Base-by-base conservation (phyloP, 2,888 invertebrate species). In the Lapara coniferarum region DNA sequence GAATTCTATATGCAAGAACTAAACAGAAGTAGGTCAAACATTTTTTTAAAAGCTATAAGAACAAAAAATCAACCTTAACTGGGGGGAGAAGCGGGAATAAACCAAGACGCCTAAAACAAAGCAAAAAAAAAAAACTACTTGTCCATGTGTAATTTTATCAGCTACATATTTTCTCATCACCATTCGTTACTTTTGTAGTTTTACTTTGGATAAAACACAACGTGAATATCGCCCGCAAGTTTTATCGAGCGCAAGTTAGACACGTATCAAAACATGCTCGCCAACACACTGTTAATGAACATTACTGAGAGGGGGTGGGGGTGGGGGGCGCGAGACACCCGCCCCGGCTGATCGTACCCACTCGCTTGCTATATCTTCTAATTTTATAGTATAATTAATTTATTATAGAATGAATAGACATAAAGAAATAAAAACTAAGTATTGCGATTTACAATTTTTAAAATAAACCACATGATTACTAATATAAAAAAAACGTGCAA, bases 261-360 rank as follows among this genome's bases (percentile, higher is more conserved):
- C 85, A 90, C 88, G 85, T 81, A 83, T 82, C 85, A 90, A 89
- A 88, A 84, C 92, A 92, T 92, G 91, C 91, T 89, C 82, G 87
- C 86, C 88, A 83, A 83, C 90, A 91, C 88, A 89, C 88, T 73
- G 90, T 90, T 92, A 90, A 85, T 85, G 70, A 78, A 49, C 6
- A 69, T 69, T 66, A 68, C 69, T 71, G 78, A 77, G 75, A 77
- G 78, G 75, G 80, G n/a, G n/a, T n/a, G n/a, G n/a, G n/a, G n/a
- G n/a, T n/a, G n/a, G n/a, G 80, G 78, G 79, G 82, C 79, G 25
- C 25, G 25, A 25, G 68, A 70, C 75, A 76, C 78, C 46, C 46
- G 72, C 72, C 74, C 71, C 71, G 71, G 51, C 73, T 74, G 73
- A 75, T 75, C 74, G 73, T 77, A 76, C 75, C 76, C 51, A 37